Base-by-base conservation (phyloP, 2,113 vertebrate species). In the Numida meleagris region DNA sequence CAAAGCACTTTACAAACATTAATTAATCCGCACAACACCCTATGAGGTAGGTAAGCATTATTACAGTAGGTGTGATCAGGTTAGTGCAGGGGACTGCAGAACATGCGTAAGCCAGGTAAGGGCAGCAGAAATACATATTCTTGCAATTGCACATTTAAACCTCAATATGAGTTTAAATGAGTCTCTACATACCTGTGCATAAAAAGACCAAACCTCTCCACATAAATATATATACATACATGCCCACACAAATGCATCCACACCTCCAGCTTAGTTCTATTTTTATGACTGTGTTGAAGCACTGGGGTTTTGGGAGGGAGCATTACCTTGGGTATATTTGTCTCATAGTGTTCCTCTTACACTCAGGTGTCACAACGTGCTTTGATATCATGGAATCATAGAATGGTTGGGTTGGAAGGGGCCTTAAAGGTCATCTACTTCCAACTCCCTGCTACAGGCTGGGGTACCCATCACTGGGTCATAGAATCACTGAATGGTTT, bases 1-100 rank as follows among this genome's bases (percentile, higher is more conserved):
- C 96, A 97, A 97, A 97, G 96, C 97, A 96, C 95, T 97, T 96
- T 97, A 96, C 95, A 97, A 97, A 97, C 97, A 97, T 97, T 97
- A 97, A 97, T 96, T 97, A 97, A 97, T 97, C 88, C 94, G 89
- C 96, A 93, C 91, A 96, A 94, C 94, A 96, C 90, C 90, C 95
- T 94, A 95, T 96, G 96, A 96, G 95, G 96, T 95, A 97, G 93
- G 94, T 93, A 84, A 96, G 94, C 58, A 25, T 95, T 95, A 95
- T 96, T 96, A 95, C 93, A 95, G 89, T 91, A 96, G 96, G 94
- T 93, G 94, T 95, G 94, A 95, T 90, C 88, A 77, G 84, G 89
- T 90, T 88, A 91, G 78, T 88, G 53, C 21, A 86, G 95, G 96
- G 89, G 86, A 92, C 89, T 93, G 93, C 66, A 72, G 88, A 95